Evolutionary conservation across 2,888 invertebrate genomes (phyloP), one percentile per base, ranked within the genome.

Genomic region (Eudemis profundana): DNA sequence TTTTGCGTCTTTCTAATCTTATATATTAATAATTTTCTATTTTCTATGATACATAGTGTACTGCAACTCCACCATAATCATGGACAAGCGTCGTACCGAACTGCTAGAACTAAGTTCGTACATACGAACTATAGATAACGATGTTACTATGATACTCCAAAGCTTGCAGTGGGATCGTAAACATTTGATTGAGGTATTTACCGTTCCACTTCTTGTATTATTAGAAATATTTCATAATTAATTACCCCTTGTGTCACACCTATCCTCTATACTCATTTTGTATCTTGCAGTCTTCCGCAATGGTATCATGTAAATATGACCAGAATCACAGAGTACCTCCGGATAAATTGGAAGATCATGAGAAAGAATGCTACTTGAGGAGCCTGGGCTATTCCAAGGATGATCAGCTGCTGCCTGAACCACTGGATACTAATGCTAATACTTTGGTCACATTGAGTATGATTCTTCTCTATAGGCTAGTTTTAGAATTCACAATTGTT

Each of bases 161-260:
- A 85, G 78, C 51, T 78, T 92, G 38, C 87, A 90, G 69, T 92
- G 91, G 92, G 86, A 89, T 74, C 76, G 74, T 61, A 82, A 81
- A 70, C 69, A 74, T 64, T 70, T 88, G 50, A 50, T 81, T 38
- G 74, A 87, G 86, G 91, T 90, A 38, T 27, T 63, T 51, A 23
- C 50, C 23, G 47, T 7, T 27, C 27, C 8, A 49, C 8, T 33
- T 8, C 7, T 2, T 12, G 12, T 8, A 49, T 2, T 27, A 27
- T 29, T 27, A 49, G 3, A 3, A 23, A 23, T 49, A n/a, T n/a
- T n/a, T n/a, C n/a, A n/a, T n/a, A n/a, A n/a, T n/a, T n/a, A 21
- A 0, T 29, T 15, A 10, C 49, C 8, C 15, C 14, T 49, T n/a
- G 0, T 27, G 27, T 42, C 15, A 29, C 42, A n/a, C 56, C 12